phyloP scores from a whole-genome alignment of 2,888 invertebrate genomes.

The Calameuta pallipes region DNA sequence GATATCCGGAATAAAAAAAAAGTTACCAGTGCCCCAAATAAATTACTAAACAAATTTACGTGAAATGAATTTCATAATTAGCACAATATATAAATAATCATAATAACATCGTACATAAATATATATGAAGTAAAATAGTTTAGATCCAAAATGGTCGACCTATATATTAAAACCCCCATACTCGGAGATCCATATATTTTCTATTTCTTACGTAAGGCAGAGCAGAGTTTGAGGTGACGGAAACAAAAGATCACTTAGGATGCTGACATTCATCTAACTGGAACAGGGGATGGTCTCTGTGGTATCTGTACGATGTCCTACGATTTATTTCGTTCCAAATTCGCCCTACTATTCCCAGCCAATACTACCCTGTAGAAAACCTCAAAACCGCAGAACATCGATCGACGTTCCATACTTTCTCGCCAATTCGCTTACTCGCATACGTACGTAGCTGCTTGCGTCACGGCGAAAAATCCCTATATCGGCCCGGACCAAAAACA shows the following conservation, averaged over 20 bases:
- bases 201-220: neutral
- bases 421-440: slow-evolving; percentile 1
- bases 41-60: neutral
- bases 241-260: slow-evolving; percentile 13
- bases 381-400: slow-evolving; percentile 28
- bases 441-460: neutral
- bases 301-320: neutral
- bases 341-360: slow-evolving; percentile 11
- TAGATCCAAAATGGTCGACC: no score
- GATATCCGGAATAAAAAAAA: neutral
- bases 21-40: neutral
- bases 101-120: no score
- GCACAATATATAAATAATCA: no score
- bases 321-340: slow-evolving; percentile 17
- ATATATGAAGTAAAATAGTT: no score
- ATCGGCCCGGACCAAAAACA: neutral
- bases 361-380: neutral
- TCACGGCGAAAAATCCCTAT: neutral
- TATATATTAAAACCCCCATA: neutral
- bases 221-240: neutral
- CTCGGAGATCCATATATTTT: neutral
- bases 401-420: slow-evolving; percentile 33
- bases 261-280: slow-evolving; percentile 19
- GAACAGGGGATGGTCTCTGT: slow-evolving; percentile 17
- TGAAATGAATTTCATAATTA: neutral